Evolutionary conservation across 2,888 invertebrate species (phyloP), one percentile per base, ranked within the genome.

Genomic region (Phengaris alcon): DNA sequence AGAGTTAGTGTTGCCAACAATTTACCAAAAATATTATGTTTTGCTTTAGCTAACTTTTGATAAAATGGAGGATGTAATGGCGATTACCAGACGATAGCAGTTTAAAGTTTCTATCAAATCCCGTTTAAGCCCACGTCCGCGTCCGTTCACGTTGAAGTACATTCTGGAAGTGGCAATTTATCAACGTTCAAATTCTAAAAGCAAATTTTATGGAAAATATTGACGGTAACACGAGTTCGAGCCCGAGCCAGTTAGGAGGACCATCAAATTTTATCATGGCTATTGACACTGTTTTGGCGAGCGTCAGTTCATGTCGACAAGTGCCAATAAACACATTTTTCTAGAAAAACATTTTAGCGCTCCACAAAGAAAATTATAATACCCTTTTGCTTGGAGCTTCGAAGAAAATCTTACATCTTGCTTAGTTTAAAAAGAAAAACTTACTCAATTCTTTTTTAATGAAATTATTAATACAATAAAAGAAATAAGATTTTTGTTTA

Each of bases 221-320:
- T 82, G 87, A 88, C 90, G 86, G 82, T 86, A 87, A 89, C 86
- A 82, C 80, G 87, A 89, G 84, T 86, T 77, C 77, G 79, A 35
- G 81, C 80, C 79, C 82, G 78, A 83, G 81, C 83, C 81, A 81
- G 80, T 80, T 82, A 81, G 82, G 79, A 81, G 81, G 81, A 81
- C 84, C 85, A 89, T 91, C 87, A 90, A 91, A 90, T 90, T 91
- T 91, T 90, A 90, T 90, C 87, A 87, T 84, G 83, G 82, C 84
- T 82, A 88, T 89, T 88, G 90, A 90, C 88, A 90, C 82, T 84
- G 85, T 88, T 90, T 90, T 90, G 88, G 89, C 90, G 82, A 84
- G 80, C 82, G 84, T 84, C 85, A 84, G 80, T 85, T 85, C 80
- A 80, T 82, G 82, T 82, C 82, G 81, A 82, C 80, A 81, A 81